A percentile compares a stretch with the other conserved stretches of the same genome.
Conservation (phyloP, 2,113 vertebrate species). For the Podarcis cretensis region DNA sequence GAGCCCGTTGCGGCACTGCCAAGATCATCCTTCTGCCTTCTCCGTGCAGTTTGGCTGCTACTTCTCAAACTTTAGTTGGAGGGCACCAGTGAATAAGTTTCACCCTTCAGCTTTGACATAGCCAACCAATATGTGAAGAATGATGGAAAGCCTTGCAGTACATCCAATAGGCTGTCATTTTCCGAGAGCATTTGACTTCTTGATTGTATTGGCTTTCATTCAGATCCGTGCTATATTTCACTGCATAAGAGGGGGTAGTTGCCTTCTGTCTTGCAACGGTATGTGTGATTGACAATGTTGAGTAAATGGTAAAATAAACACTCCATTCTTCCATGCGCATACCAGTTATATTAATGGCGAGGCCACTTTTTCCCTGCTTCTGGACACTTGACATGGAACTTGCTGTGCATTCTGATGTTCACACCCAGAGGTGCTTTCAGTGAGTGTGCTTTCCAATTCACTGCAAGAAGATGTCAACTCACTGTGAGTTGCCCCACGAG, state of each 20-base stretch:
- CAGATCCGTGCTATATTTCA: neutral
- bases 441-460: neutral
- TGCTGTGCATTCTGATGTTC: too few relatives aligned
- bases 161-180: neutral
- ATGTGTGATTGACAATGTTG: neutral
- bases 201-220: slow-evolving; percentile 9
- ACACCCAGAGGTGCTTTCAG: neutral
- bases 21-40: neutral
- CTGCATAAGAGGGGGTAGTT: accelerated
- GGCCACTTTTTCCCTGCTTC: too few relatives aligned
- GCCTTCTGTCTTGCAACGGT: neutral
- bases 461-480: neutral
- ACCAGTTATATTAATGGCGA: neutral
- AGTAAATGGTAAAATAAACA: neutral
- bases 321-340: neutral
- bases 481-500: neutral
- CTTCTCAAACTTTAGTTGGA: neutral
- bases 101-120: neutral
- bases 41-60: neutral
- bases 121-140: neutral
- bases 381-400: too few relatives aligned
- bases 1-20: accelerated
- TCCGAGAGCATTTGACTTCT: slow-evolving; percentile 5
- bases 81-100: neutral
- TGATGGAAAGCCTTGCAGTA: neutral